phyloP scores from a whole-genome alignment of 2,797 vertebrate genomes.

The Echiichthys vipera region DNA sequence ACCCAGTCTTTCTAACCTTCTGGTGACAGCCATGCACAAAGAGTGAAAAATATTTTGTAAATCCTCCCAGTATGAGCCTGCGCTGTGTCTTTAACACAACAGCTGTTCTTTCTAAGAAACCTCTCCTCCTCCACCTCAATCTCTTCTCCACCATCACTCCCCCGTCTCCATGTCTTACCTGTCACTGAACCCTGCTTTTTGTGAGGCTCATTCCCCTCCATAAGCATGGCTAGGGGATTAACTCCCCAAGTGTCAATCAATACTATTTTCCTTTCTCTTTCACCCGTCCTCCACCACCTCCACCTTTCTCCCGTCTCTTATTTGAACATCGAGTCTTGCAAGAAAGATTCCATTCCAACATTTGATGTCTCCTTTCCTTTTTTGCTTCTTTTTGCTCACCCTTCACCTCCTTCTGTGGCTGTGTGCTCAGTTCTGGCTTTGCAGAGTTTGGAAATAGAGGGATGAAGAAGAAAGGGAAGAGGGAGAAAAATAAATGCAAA shows the following conservation, averaged over 20 bases:
- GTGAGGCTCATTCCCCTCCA: conserved; percentile 65
- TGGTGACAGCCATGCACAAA: not conserved
- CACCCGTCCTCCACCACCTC: conserved; percentile 40
- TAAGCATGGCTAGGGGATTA: conserved; percentile 80
- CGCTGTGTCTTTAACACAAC: conserved; percentile 44
- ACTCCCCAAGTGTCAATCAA: conserved; percentile 85
- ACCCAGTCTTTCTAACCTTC: not conserved
- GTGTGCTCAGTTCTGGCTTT: conserved; percentile 64
- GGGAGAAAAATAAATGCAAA: conserved; percentile 14
- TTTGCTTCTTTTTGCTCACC: conserved; percentile 35
- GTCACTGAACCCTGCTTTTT: conserved; percentile 74
- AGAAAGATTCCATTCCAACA: conserved; percentile 37
- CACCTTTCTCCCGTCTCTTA: conserved; percentile 69
- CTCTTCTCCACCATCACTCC: conserved; percentile 34
- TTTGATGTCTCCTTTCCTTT: conserved; percentile 45
- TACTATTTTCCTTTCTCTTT: conserved; percentile 58
- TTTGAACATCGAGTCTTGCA: conserved; percentile 67
- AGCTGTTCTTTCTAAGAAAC: conserved; percentile 56
- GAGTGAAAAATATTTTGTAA: conserved; percentile 45
- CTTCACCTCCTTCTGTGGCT: conserved; percentile 50
- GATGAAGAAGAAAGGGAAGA: conserved; percentile 21
- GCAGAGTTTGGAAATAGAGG: conserved; percentile 57
- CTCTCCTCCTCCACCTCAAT: conserved; percentile 17
- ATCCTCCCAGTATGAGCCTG: conserved; percentile 26
- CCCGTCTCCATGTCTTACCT: conserved; percentile 39